A percentile compares a stretch with the other conserved stretches of the same genome.
Conservation (phyloP, 2,113 vertebrate species). For the Ancistrus triradiatus region DNA sequence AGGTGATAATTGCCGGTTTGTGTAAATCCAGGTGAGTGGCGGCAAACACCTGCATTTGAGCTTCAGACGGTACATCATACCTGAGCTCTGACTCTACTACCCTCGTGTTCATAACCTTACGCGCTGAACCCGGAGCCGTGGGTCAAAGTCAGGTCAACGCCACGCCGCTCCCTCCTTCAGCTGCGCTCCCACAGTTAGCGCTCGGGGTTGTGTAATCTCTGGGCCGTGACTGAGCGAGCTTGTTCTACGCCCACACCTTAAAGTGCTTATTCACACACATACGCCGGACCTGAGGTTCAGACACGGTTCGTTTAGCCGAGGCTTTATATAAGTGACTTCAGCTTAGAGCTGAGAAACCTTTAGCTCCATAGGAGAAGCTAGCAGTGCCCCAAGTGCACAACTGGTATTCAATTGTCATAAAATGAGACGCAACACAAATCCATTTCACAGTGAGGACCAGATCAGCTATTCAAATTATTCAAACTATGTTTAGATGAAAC, state of each 20-base stretch:
- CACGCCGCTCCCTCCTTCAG: background rate
- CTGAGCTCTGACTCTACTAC: constrained; percentile 9
- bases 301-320: too few relatives aligned
- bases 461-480: too few relatives aligned
- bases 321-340: too few relatives aligned
- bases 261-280: background rate
- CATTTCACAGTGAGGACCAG: too few relatives aligned
- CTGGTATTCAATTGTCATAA: too few relatives aligned
- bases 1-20: constrained; percentile 30
- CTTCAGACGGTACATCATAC: background rate
- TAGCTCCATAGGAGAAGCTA: too few relatives aligned
- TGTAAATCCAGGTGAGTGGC: background rate
- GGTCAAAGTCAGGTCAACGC: constrained; percentile 41
- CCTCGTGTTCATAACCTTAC: constrained; percentile 48
- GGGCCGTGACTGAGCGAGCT: background rate
- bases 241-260: constrained; percentile 21
- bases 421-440: too few relatives aligned
- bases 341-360: too few relatives aligned
- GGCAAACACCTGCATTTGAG: constrained; percentile 11
- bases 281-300: too few relatives aligned
- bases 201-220: constrained; percentile 7
- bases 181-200: background rate
- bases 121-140: constrained; percentile 34
- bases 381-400: too few relatives aligned
- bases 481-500: too few relatives aligned